Evolutionary conservation across 1,140 invertebrate species (phyloP), one percentile per base, ranked within the genome.

Genomic region (Drosophila parabipectinata): DNA sequence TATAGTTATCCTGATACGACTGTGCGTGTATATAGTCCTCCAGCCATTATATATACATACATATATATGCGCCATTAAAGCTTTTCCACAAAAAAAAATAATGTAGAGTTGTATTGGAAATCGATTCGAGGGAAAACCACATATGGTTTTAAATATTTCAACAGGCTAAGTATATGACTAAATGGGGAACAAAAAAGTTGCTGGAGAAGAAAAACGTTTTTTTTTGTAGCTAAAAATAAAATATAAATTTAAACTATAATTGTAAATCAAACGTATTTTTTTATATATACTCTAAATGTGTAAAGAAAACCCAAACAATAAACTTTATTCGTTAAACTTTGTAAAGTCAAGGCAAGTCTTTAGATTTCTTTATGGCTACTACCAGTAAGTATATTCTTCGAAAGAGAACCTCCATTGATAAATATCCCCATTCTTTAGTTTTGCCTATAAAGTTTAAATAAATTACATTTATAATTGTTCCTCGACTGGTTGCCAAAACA

Each of bases 1-100:
- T 66, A 54, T 34, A 66, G 61, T 68, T 66, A 54, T 54, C 45
- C 47, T 45, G 41, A 28, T 47, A 66, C 18, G 60, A 68, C 34
- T 66, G 64, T 68, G 34, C 53, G 4, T 10, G 9, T 12, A 28
- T 28, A 28, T 28, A 28, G 26, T 28, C 26, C 26, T 28, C 26
- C 6, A 28, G 26, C 26, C 26, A 28, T 28, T 7, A 28, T 28
- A 28, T 28, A 28, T 28, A 21, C 2, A n/a, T n/a, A n/a, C n/a
- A 21, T 28, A 28, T 28, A 28, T 28, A 28, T 28, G 6, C 26
- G 6, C 26, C 3, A 21, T 21, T 21, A 57, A 21, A 26, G 15
- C 44, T 6, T 51, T 15, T 41, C 15, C 21, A 21, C 21, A 21
- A 21, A 21, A 21, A 21, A 21, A 21, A n/a, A 21, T 2, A 21